These are phyloP conservation scores for Aspidiotus destructor DNA, from an alignment of 2,888 invertebrate species.

Conservation along the genomic window DNA sequence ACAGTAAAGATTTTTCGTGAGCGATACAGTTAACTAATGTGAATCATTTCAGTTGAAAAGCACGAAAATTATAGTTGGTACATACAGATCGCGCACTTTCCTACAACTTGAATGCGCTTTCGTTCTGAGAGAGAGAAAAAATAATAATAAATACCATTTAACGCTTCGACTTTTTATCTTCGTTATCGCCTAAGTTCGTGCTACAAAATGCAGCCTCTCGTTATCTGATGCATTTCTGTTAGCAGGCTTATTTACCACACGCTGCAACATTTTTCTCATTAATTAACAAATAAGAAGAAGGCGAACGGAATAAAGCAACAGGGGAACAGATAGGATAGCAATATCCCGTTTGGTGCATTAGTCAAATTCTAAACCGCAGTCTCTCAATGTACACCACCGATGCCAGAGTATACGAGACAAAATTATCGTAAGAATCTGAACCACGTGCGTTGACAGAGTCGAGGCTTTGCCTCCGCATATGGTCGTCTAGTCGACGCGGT, in stretches of 20 bases:
- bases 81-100: no score
- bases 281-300: conserved; percentile 1
- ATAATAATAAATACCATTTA: conserved; percentile 21
- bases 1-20: neutral
- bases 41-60: neutral
- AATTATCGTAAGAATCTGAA: conserved; percentile 18
- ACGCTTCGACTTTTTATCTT: conserved; percentile 27
- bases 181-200: conserved; percentile 6
- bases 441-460: conserved; percentile 8
- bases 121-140: neutral
- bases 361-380: neutral
- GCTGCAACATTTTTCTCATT: neutral
- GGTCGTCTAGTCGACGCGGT: neutral
- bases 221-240: conserved; percentile 30
- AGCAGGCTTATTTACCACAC: conserved; percentile 31
- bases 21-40: neutral
- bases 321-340: neutral
- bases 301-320: no score
- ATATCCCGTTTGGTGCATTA: neutral
- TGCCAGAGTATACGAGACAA: neutral
- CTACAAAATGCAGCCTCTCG: conserved; percentile 21
- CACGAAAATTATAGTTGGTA: neutral
- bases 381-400: neutral
- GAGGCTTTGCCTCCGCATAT: neutral
- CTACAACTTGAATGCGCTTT: no score